Base-by-base conservation (phyloP, 2,113 vertebrate genomes). In the Pheucticus melanocephalus region DNA sequence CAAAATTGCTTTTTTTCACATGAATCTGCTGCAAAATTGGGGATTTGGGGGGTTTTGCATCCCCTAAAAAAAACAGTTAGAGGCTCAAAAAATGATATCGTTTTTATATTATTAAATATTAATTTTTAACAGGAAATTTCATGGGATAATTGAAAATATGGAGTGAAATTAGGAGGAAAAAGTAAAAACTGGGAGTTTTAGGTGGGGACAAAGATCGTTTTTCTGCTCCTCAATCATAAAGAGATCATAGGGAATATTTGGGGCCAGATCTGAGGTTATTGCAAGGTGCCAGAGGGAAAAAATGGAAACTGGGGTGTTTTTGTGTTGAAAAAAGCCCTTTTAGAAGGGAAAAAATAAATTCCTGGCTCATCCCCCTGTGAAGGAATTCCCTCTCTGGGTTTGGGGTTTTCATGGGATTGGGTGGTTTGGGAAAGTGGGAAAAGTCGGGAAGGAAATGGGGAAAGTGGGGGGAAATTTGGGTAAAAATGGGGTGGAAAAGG, bases 381-480 rank as follows among this genome's bases (percentile, higher is more conserved):
- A 78, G 37, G 31, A 64, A 64, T n/a, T 53, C 47, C 37, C 59
- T 22, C 15, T 35, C 48, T 64, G 39, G 15, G 6, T 44, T 64
- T 42, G 60, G 47, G 31, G 9, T 21, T 78, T 63, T 51, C 13
- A 10, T 51, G 59, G 59, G 31, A n/a, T 42, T 28, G 48, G 19
- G 15, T 4, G 50, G 5, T 19, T 79, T 30, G 40, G 16, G n/a
- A 56, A 35, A 56, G 20, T 31, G 50, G 51, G 63, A 47, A 66
- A 65, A 54, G 31, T 5, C 35, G 11, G 5, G 47, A 42, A 19
- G 59, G 3, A 35, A 48, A 69, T 28, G 19, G 5, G 30, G 7
- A 57, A 51, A 18, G 0, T 22, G 15, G 35, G 28, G 5, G 18
- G 11, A 57, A 51, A 19, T 0, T 22, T n/a, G 54, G 54, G 5